Percentiles rank a stretch among this genome's conserved stretches.
Evolutionary conservation across 2,113 vertebrate genomes (phyloP).

Genomic region (Illadopsis cleaveri): DNA sequence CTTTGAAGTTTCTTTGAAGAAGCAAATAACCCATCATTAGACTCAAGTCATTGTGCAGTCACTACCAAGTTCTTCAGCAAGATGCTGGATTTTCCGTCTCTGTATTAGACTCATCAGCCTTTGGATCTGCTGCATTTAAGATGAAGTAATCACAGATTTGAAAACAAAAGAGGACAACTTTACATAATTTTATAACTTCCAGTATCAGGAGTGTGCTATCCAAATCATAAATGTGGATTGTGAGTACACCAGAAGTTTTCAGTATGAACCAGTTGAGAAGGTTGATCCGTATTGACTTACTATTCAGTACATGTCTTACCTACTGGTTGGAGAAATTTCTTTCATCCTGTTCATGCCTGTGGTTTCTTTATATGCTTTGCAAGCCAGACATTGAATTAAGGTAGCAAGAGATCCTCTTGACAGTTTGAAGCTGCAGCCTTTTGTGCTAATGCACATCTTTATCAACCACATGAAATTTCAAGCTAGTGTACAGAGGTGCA

Average conservation of each 20-base stretch:
- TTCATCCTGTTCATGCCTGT: background rate
- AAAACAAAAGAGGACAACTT: background rate
- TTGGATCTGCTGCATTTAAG: background rate
- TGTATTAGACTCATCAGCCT: background rate
- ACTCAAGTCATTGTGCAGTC: background rate
- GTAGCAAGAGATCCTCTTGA: background rate
- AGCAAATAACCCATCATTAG: background rate
- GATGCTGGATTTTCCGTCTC: background rate
- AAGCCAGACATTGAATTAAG: background rate
- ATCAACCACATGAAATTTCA: background rate
- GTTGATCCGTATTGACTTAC: background rate
- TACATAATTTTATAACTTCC: background rate
- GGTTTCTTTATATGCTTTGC: background rate
- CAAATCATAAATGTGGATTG: background rate
- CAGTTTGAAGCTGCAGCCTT: background rate
- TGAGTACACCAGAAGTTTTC: background rate
- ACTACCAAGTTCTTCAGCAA: background rate
- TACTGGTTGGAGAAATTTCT: background rate
- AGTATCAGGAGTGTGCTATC: background rate
- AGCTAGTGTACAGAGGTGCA: background rate
- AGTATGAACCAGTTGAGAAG: background rate
- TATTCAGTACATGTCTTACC: background rate
- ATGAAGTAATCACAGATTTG: background rate
- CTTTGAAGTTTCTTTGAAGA: background rate
- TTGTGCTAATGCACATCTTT: background rate